These are phyloP conservation scores for Drosophila antonietae DNA, from an alignment of 2,888 invertebrate species.

Conservation along the genomic window DNA sequence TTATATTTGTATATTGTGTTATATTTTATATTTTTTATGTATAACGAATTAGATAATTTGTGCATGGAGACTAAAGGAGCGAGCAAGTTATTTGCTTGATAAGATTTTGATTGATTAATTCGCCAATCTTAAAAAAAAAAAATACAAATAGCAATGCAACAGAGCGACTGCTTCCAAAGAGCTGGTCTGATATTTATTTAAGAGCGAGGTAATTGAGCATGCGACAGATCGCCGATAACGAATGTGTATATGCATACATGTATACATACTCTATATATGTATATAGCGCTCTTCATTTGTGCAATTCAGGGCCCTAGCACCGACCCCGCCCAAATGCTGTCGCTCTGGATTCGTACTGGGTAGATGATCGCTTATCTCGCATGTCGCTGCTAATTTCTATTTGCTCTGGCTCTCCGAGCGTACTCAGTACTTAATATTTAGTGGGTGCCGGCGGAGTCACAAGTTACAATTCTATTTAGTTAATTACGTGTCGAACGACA, in stretches of 20 bases:
- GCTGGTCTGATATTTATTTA: slow-evolving; percentile 35
- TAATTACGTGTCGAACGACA: slow-evolving; percentile 53
- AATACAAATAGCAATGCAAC: slow-evolving; percentile 10
- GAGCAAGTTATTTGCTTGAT: slow-evolving; percentile 1
- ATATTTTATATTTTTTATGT: too few relatives aligned
- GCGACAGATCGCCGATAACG: slow-evolving; percentile 58
- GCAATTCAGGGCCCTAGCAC: slow-evolving; percentile 3
- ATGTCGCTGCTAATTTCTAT: slow-evolving; percentile 70
- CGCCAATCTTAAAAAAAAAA: slow-evolving; percentile 4
- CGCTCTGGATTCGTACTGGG: slow-evolving; percentile 40
- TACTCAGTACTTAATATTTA: not conserved
- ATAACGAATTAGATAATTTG: not conserved
- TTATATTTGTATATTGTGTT: too few relatives aligned
- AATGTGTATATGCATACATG: not conserved
- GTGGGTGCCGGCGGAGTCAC: slow-evolving; percentile 10
- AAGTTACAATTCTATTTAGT: slow-evolving; percentile 32
- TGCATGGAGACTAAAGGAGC: not conserved
- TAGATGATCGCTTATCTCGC: slow-evolving; percentile 66
- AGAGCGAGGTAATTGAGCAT: slow-evolving; percentile 61
- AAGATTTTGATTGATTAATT: slow-evolving; percentile 16
- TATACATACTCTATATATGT: not conserved
- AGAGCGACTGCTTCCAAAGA: slow-evolving; percentile 14
- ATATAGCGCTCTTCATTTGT: slow-evolving; percentile 18
- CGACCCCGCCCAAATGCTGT: slow-evolving; percentile 43
- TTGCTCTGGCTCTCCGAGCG: slow-evolving; percentile 25